Evolutionary conservation across 2,113 vertebrate species (phyloP).

Genomic region (Camelus bactrianus): DNA sequence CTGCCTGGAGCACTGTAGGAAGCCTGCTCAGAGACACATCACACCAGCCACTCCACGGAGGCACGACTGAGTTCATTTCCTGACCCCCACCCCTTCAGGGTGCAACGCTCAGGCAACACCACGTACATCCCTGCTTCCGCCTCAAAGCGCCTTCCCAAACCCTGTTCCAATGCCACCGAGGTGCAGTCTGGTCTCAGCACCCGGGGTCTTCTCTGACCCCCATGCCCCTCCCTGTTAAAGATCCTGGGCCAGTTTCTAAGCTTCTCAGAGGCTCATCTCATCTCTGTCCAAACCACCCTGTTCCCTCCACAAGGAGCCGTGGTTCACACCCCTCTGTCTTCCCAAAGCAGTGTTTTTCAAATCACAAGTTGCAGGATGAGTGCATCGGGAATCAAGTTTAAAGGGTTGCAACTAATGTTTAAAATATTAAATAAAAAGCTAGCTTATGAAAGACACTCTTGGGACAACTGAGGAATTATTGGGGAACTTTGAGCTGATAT

Average conservation of each 20-base stretch:
- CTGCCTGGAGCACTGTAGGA: constrained; percentile 81
- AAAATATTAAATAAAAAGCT: constrained; percentile 36
- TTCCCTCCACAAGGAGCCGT: neutral
- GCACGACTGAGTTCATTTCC: neutral
- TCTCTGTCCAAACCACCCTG: neutral
- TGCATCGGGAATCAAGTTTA: neutral
- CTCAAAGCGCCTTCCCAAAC: neutral
- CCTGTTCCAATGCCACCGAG: neutral
- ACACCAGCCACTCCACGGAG: neutral
- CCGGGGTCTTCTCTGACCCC: neutral
- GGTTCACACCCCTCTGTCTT: neutral
- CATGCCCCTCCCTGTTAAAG: rapidly evolving
- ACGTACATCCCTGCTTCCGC: neutral
- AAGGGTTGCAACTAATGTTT: neutral
- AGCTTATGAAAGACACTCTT: neutral
- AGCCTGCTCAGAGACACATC: constrained; percentile 67
- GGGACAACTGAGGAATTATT: neutral
- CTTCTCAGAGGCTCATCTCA: neutral
- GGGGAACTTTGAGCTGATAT: neutral
- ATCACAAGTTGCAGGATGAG: neutral
- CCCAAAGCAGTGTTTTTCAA: neutral
- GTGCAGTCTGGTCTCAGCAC: neutral
- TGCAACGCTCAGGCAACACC: rapidly evolving
- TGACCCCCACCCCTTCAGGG: neutral
- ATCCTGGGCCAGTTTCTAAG: neutral